These are phyloP conservation scores for Pelusios castaneus DNA, from an alignment of 2,113 vertebrate genomes.

Conservation along the genomic window DNA sequence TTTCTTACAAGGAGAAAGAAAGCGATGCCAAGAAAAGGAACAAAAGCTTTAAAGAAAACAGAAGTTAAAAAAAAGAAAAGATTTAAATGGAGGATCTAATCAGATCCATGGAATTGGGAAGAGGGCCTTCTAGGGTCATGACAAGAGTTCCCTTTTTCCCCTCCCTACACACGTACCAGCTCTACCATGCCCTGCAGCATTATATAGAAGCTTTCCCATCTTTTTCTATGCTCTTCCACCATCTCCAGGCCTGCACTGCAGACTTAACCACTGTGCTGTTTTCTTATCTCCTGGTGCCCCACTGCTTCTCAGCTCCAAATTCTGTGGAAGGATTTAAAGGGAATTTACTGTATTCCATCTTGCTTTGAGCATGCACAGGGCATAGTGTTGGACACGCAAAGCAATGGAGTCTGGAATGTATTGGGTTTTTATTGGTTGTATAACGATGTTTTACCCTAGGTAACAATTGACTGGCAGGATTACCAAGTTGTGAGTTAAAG, in stretches of 20 bases:
- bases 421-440: background rate
- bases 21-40: background rate
- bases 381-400: background rate
- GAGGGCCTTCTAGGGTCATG: background rate
- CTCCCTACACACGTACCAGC: background rate
- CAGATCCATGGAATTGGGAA: background rate
- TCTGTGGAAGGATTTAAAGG: background rate
- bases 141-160: background rate
- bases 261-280: background rate
- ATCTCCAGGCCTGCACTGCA: background rate
- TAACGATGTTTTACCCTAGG: background rate
- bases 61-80: background rate
- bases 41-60: background rate
- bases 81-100: background rate
- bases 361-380: background rate
- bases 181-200: background rate
- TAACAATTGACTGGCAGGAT: background rate
- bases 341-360: background rate
- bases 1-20: background rate
- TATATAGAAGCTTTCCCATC: background rate
- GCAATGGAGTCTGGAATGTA: background rate
- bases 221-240: background rate
- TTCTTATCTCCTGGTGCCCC: background rate
- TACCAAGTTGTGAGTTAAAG: background rate
- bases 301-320: background rate